A percentile compares a stretch with the other conserved stretches of the same genome.
Evolutionary conservation across 1,140 invertebrate species (phyloP).

Genomic region (Pogonus chalceus): DNA sequence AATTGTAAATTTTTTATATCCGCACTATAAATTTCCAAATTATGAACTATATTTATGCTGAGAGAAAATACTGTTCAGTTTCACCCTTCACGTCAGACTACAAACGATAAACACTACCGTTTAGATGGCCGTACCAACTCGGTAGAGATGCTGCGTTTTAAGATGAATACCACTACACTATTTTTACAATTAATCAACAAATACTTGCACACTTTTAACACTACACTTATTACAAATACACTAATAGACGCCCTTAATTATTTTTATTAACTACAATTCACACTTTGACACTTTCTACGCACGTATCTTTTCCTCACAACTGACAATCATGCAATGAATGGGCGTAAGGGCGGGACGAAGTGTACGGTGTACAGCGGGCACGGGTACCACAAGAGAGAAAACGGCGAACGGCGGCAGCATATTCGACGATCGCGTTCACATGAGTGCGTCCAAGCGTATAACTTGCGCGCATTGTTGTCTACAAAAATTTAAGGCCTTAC

Average conservation of each 20-base stretch:
- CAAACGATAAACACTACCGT: slow-evolving; percentile 3
- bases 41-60: neutral
- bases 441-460: neutral
- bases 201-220: neutral
- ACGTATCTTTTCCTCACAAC: slow-evolving; percentile 2
- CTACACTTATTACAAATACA: neutral
- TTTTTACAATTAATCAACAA: neutral
- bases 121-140: neutral
- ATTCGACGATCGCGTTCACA: neutral
- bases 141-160: slow-evolving; percentile 1
- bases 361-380: neutral
- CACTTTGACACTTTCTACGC: slow-evolving; percentile 3
- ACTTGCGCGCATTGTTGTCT: too few species aligned
- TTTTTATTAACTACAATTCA: neutral
- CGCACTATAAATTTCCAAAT: neutral
- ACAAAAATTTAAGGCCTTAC: too few species aligned
- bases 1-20: neutral
- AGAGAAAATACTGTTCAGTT: neutral
- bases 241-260: neutral
- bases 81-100: neutral
- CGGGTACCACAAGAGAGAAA: neutral
- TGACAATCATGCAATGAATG: slow-evolving; percentile 6
- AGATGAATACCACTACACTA: neutral
- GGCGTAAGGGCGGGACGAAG: slow-evolving; percentile 6
- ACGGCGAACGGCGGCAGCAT: neutral